phyloP scores from a whole-genome alignment of 37 sponge, comb jelly and placozoan genomes.

The Cliona cf. orientalis region DNA sequence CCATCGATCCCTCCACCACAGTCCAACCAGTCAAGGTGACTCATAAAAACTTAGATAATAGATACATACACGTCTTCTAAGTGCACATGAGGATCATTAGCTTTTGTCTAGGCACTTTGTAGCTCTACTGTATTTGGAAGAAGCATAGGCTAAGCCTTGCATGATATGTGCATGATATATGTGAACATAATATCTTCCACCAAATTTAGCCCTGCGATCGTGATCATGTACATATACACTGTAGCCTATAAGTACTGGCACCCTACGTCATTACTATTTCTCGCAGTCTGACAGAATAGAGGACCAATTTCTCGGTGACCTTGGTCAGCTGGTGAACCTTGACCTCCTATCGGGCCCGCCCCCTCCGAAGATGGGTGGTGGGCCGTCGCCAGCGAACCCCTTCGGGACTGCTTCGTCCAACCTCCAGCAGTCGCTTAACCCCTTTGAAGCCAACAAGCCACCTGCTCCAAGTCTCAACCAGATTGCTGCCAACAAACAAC shows the following conservation, averaged over 20 bases:
- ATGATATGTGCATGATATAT: no score
- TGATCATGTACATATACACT: no score
- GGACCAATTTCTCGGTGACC: constrained; percentile 80
- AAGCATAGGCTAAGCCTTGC: no score
- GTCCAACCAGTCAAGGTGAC: no score
- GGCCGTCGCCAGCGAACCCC: constrained; percentile 46
- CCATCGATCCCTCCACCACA: neutral
- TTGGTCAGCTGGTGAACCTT: constrained; percentile 76
- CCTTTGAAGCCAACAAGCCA: constrained; percentile 56
- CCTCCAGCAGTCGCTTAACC: constrained; percentile 20
- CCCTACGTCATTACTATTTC: no score
- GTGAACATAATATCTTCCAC: no score
- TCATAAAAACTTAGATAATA: neutral
- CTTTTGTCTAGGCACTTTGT: no score
- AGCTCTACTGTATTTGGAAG: no score
- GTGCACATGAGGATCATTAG: no score
- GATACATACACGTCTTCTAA: neutral
- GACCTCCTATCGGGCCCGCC: constrained; percentile 46
- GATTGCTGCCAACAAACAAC: constrained; percentile 3
- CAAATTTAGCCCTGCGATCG: no score
- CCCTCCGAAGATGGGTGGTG: neutral
- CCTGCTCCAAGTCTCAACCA: constrained; percentile 58
- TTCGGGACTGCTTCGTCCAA: constrained; percentile 22
- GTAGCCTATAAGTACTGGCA: no score
- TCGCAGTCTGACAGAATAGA: constrained; percentile 59